These are phyloP conservation scores for Trematocara caparti DNA, from an alignment of 2,797 vertebrate species.

Conservation along the genomic window DNA sequence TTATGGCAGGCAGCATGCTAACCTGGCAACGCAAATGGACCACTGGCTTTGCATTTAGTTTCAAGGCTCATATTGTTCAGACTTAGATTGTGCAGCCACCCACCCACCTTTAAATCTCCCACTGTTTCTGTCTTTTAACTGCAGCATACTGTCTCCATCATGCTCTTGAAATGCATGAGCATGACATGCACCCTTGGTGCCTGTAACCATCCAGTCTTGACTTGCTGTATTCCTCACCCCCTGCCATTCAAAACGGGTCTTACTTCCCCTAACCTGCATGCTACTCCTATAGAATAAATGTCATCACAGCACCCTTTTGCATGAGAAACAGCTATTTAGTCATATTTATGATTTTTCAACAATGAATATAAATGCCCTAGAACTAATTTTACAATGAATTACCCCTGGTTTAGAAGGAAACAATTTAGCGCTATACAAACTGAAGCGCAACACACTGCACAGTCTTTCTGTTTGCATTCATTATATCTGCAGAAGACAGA, in stretches of 20 bases:
- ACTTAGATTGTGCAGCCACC: not conserved
- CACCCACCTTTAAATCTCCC: not conserved
- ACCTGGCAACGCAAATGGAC: slow-evolving; percentile 12
- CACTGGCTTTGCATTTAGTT: slow-evolving; percentile 36
- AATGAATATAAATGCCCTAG: not conserved
- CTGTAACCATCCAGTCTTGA: not conserved
- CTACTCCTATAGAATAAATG: not conserved
- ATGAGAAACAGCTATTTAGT: not conserved
- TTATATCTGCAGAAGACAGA: not conserved
- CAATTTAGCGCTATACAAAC: not conserved
- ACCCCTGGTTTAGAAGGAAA: not conserved
- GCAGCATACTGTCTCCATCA: not conserved
- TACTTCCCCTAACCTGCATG: not conserved
- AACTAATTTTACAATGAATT: not conserved
- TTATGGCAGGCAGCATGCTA: slow-evolving; percentile 29
- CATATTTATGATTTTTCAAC: not conserved
- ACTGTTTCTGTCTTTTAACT: slow-evolving; percentile 6
- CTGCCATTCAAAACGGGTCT: not conserved
- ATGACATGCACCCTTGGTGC: not conserved
- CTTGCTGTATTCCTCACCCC: not conserved
- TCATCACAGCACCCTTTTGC: not conserved
- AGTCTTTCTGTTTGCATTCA: not conserved
- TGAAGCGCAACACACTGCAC: not conserved
- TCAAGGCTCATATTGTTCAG: slow-evolving; percentile 12
- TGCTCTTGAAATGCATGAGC: slow-evolving; percentile 13